These are phyloP conservation scores for Drosophila paranaensis DNA, from an alignment of 2,888 invertebrate species.

Conservation along the genomic window DNA sequence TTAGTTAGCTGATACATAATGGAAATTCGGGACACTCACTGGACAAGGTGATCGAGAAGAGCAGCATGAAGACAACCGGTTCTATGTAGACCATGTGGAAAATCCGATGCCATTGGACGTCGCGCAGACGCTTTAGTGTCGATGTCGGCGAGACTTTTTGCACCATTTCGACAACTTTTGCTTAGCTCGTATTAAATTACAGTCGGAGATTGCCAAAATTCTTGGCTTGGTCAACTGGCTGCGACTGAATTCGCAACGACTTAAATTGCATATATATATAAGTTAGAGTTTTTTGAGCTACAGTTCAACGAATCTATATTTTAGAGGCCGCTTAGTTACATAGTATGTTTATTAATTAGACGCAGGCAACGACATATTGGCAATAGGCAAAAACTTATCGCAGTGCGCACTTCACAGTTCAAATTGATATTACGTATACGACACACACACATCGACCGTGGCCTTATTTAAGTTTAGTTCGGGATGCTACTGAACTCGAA, in stretches of 20 bases:
- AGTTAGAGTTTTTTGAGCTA: neutral
- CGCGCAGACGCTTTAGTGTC: constrained; percentile 60
- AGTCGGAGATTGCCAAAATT: neutral
- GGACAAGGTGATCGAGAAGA: constrained; percentile 80
- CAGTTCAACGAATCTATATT: constrained; percentile 1
- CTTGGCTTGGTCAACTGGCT: neutral
- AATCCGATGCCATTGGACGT: constrained; percentile 71
- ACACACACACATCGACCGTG: neutral
- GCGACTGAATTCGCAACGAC: neutral
- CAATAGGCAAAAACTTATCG: constrained; percentile 1
- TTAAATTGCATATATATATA: neutral
- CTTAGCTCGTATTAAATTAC: neutral
- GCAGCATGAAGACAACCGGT: constrained; percentile 81
- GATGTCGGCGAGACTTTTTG: constrained; percentile 56
- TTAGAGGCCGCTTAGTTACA: neutral
- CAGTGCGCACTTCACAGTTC: constrained; percentile 15
- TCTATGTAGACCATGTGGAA: constrained; percentile 82
- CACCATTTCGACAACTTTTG: constrained; percentile 61
- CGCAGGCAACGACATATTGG: constrained; percentile 15
- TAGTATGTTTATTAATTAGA: constrained; percentile 37
- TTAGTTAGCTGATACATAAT: neutral
- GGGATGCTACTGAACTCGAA: constrained; percentile 29
- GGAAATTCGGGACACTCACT: constrained; percentile 61
- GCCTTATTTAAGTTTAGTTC: neutral
- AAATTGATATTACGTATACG: constrained; percentile 23